Evolutionary conservation across 2,797 vertebrate species (phyloP), one percentile per base, ranked within the genome.

Genomic region (Rhinoraja longicauda): DNA sequence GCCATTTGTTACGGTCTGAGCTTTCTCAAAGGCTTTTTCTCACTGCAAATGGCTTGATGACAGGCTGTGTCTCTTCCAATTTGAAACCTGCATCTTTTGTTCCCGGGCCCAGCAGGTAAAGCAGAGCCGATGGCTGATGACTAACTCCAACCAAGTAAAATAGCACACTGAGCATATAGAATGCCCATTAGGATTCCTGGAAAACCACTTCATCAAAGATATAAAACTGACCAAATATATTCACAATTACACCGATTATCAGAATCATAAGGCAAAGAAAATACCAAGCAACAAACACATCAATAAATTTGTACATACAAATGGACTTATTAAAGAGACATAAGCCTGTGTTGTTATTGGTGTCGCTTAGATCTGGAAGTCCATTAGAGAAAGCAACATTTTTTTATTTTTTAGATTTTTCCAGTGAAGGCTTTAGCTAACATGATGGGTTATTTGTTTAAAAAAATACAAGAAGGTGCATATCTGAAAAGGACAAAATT

Each of bases 71-170:
- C 59, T 88, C n/a, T 88, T 67, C 64, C 32, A 64, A 88, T 88
- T 88, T 67, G 62, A 88, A 88, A 88, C 39, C 84, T 67, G 84
- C 32, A 57, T 86, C 82, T 86, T 86, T 86, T 86, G 82, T 88
- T 88, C 62, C 21, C 84, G 36, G 62, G 6, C n/a, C 64, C 84
- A 88, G 6, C 19, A 88, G n/a, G 62, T 88, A 64, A 32, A 88
- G 59, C 59, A 64, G 84, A 88, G 84, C 62, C 84, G 62, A 67
- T n/a, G 84, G 84, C 17, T 64, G 84, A 88, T 62, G 36, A 88
- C 21, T 67, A 88, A 88, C 59, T n/a, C 59, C 9, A 88, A 88
- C 84, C 84, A 88, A 64, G 81, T 84, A 57, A 84, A 84, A 84
- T 84, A 57, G 57, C 57, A 62, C 17, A 62, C 57, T 86, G n/a